These are phyloP conservation scores for Fistularia commersonii DNA, from an alignment of 2,797 vertebrate genomes.

Conservation along the genomic window DNA sequence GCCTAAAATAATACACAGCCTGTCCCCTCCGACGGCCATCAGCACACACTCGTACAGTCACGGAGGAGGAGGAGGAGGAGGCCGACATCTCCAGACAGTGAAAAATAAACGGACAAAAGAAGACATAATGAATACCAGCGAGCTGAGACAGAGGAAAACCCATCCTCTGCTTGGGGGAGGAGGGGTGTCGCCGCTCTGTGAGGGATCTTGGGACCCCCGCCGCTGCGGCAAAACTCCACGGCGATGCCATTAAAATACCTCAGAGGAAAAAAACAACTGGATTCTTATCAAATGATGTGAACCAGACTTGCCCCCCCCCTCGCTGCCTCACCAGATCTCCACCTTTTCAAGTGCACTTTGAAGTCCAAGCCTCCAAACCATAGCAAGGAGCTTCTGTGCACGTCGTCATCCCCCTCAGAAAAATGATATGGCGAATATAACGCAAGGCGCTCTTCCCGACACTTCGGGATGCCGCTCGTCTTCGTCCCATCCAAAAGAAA, in stretches of 20 bases:
- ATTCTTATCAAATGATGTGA: conserved; percentile 87
- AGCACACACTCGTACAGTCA: conserved; percentile 51
- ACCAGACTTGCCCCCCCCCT: conserved; percentile 76
- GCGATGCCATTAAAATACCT: conserved; percentile 84
- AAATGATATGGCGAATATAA: too few species aligned
- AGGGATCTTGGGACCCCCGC: conserved; percentile 77
- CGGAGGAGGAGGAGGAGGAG: conserved; percentile 48
- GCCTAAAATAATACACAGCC: conserved; percentile 71
- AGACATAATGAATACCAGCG: conserved; percentile 69
- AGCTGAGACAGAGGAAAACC: conserved; percentile 49
- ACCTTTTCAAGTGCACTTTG: conserved; percentile 76
- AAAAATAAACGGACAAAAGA: conserved; percentile 63
- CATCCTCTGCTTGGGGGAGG: too few species aligned
- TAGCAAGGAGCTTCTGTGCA: too few species aligned
- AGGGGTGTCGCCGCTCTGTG: too few species aligned
- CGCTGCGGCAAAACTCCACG: conserved; percentile 66
- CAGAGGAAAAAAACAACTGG: conserved; percentile 74
- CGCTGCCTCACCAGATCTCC: conserved; percentile 64
- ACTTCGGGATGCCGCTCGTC: too few species aligned
- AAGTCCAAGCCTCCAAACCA: conserved; percentile 67
- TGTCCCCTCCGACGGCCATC: conserved; percentile 57
- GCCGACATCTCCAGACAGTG: conserved; percentile 59
- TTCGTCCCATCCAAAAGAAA: too few species aligned
- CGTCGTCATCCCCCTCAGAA: neutral
- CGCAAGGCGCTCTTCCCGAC: too few species aligned